Evolutionary conservation across 2,888 invertebrate genomes (phyloP), one percentile per base, ranked within the genome.

Genomic region (Acanthosepion lycidas): DNA sequence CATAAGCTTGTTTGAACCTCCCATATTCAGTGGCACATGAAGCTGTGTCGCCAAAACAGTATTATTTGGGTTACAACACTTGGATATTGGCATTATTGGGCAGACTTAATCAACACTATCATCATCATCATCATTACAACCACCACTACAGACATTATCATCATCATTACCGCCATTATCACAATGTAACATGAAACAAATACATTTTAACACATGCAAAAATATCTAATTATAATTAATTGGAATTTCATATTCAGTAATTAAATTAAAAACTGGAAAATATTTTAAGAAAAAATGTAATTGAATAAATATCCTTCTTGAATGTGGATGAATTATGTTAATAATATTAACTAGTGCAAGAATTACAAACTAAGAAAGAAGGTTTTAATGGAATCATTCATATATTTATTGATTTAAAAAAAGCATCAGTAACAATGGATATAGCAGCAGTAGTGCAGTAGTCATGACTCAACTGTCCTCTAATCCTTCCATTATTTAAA

Each of bases 121-220:
- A 23, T 6, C 59, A 20, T 20, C 6, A 59, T 59, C 42, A 42
- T 42, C 15, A 53, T 15, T 15, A 55, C 4, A 20, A 55, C 20
- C 55, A 55, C 15, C 55, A 55, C 18, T 4, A 15, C 55, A 55
- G 55, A 42, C 42, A 42, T 42, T 18, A 55, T 4, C 20, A 18
- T 18, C 55, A 55, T 55, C 20, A 55, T 15, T 18, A 55, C 55
- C n/a, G 0, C 91, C n/a, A 59, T 18, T 92, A 48, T 51, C 23
- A 42, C 42, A n/a, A 94, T 20, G 51, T 55, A 92, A 92, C 91
- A 33, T 91, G 23, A 92, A 59, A 94, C 59, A 94, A 49, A 94
- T 8, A 94, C 51, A 91, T 23, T 91, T 23, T 91, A 49, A 91
- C 51, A 94, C 48, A 94, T 28, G 42, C 33, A 94, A 28, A 94